Evolutionary conservation across 2,797 vertebrate species (phyloP), one percentile per base, ranked within the genome.

Genomic region (Tolypeutes matacus): DNA sequence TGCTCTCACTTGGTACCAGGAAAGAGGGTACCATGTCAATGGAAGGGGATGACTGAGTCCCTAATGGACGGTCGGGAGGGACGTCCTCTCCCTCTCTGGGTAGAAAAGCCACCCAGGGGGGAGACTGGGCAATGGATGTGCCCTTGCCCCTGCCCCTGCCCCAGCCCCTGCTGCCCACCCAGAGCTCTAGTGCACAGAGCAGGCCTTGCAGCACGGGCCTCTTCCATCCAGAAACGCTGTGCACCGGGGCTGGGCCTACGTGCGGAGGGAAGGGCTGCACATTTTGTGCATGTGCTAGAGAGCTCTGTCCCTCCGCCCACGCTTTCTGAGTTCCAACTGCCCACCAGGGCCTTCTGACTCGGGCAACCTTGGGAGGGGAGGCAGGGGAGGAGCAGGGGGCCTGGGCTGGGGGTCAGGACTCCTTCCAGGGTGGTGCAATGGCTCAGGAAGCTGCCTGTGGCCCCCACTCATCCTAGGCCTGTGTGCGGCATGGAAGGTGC

Each of bases 231-330:
- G 13, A 86, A 42, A 9, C 39, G 81, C 87, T 58, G 67, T 11
- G 46, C 29, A 7, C 14, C 34, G 84, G 81, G 39, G 20, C 42
- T 8, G 29, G 78, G 67, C 46, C 8, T 5, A 72, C 70, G 42
- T 0, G 0, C 81, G 15, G 10, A 20, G 76, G 0, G 0, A 17
- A 49, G 42, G 53, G 27, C 91, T 93, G 77, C 23, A 73, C 84
- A 36, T 23, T 46, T 46, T 46, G 17, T 56, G 75, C 20, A 2
- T n/a, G 17, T 46, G 49, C 20, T 17, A 20, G 10, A 34, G 27
- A 49, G 29, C 3, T 14, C 31, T 31, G 29, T 15, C 15, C 11
- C 36, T 42, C 6, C 1, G 3, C 0, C 31, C 1, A 0, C 0
- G 1, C 12, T 13, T 73, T 27, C 29, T 0, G 2, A 34, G 31